Conservation (phyloP, 2,888 invertebrate species). For the Frankliniella intonsa region DNA sequence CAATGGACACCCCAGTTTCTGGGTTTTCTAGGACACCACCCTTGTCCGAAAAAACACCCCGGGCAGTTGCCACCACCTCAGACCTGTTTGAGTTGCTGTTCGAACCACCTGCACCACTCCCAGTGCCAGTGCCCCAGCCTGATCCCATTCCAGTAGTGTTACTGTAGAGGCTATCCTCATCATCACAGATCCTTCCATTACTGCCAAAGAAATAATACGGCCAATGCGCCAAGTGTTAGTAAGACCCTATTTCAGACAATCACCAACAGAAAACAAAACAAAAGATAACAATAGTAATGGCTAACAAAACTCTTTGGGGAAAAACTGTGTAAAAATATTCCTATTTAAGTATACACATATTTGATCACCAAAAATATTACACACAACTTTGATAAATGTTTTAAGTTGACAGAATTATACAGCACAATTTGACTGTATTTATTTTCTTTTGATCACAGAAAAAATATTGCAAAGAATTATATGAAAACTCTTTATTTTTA, state of each 20-base stretch:
- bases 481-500: no score
- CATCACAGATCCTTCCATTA: conserved; percentile 24
- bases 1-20: conserved; percentile 84
- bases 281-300: background rate
- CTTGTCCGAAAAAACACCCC: conserved; percentile 63
- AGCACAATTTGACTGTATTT: background rate
- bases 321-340: background rate
- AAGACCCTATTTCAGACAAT: background rate
- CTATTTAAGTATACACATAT: no score
- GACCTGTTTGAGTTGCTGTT: background rate
- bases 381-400: background rate
- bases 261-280: conserved; percentile 29
- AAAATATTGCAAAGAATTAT: no score
- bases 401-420: background rate
- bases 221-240: conserved; percentile 20
- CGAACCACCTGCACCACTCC: conserved; percentile 35
- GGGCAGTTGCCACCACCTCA: conserved; percentile 44
- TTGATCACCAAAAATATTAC: no score
- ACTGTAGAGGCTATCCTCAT: conserved; percentile 27
- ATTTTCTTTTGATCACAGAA: background rate
- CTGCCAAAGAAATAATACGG: conserved; percentile 14
- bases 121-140: conserved; percentile 37
- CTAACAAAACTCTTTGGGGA: background rate
- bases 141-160: conserved; percentile 30
- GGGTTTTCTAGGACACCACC: conserved; percentile 81